Evolutionary conservation across 2,797 vertebrate genomes (phyloP).

Genomic region (Chloroceryle inda): DNA sequence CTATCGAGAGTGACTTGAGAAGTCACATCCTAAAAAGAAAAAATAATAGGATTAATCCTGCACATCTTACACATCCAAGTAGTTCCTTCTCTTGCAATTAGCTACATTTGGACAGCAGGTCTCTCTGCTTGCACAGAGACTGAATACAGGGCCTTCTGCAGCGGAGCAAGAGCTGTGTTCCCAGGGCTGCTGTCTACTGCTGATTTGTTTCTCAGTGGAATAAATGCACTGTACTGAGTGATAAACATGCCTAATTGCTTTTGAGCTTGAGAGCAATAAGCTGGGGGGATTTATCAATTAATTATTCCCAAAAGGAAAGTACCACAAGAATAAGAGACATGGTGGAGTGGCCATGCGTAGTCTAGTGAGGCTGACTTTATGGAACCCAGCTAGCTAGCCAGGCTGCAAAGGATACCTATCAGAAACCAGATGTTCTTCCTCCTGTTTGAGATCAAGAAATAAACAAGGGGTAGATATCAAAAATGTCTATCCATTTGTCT

Average conservation of each 20-base stretch:
- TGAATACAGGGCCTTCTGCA: neutral
- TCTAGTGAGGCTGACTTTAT: neutral
- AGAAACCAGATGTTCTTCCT: neutral
- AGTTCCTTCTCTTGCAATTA: neutral
- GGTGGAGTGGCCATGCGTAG: neutral
- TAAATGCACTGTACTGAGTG: neutral
- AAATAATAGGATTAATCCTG: slow-evolving; percentile 34
- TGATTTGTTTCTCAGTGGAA: neutral
- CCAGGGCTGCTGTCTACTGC: neutral
- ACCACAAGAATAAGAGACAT: neutral
- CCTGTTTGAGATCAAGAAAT: neutral
- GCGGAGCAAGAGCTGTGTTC: neutral
- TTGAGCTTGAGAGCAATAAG: neutral
- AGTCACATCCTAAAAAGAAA: slow-evolving; percentile 8
- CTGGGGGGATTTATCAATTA: neutral
- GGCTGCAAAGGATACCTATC: neutral
- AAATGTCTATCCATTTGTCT: neutral
- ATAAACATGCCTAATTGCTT: slow-evolving; percentile 34
- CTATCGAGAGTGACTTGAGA: slow-evolving; percentile 15
- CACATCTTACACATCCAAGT: neutral
- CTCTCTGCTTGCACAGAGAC: neutral
- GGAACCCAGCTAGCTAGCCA: neutral
- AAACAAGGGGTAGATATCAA: neutral
- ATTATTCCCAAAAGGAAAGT: neutral
- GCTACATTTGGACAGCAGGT: neutral